Evolutionary conservation across 1,140 invertebrate species (phyloP), one percentile per base, ranked within the genome.

Genomic region (Halotydeus destructor): DNA sequence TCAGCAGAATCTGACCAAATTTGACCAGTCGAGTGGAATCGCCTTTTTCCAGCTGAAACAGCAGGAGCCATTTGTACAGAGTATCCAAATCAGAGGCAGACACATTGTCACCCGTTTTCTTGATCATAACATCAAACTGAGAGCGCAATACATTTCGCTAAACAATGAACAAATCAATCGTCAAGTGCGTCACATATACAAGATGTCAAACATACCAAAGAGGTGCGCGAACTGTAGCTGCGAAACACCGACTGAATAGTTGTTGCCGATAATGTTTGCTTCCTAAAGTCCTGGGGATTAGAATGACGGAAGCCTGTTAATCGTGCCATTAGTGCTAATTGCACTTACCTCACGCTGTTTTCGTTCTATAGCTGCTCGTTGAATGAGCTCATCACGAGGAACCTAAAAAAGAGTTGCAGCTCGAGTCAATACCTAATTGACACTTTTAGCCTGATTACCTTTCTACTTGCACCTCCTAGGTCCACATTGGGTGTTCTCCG

Each of bases 401-500:
- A 70, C 74, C 63, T 69, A 70, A 54, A 38, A 34, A 33, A 47
- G 18, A 46, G 35, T 21, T 12, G 24, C 25, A 34, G 27, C 12
- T 22, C n/a, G 41, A 33, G n/a, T n/a, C n/a, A n/a, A n/a, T n/a
- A n/a, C n/a, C n/a, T n/a, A n/a, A 14, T 18, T 38, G n/a, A 16
- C 14, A 23, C 8, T 19, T 19, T 25, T 16, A 25, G 24, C 24
- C 14, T 43, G 19, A 27, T 37, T 21, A 21, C 22, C 63, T 69
- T 73, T 63, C 58, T 74, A 60, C 78, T 83, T 4, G 78, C 76
- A 31, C 88, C 88, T 34, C 80, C 72, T 49, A 91, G 66, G 63
- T 81, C 86, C 64, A 91, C 84, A 48, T 82, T 70, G 1, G 88
- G 88, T 57, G 72, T 75, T 34, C 77, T 67, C 45, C 78, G 70